Evolutionary conservation across 2,113 vertebrate species (phyloP).

Genomic region (Seriola rivoliana): DNA sequence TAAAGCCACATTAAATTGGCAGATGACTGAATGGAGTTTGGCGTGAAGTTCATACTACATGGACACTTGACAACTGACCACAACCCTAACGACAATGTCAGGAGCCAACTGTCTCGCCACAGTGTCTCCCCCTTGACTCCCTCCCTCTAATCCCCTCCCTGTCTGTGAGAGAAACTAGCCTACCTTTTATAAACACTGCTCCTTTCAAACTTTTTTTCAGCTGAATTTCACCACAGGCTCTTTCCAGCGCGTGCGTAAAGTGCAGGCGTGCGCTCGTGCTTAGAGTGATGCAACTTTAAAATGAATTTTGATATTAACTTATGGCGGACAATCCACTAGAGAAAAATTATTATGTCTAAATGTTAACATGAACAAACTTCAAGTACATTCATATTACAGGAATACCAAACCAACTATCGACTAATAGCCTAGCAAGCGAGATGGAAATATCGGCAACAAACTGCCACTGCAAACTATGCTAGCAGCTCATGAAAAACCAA

Average conservation of each 20-base stretch:
- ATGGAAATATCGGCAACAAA: too few relatives aligned
- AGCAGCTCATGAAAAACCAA: too few relatives aligned
- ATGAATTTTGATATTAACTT: too few relatives aligned
- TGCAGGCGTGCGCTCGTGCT: not conserved
- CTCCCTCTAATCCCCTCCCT: not conserved
- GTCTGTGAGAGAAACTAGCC: not conserved
- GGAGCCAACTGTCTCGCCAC: conserved; percentile 51
- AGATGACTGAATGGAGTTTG: conserved; percentile 46
- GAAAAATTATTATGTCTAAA: too few relatives aligned
- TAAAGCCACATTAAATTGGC: conserved; percentile 6
- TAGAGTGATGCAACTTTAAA: too few relatives aligned
- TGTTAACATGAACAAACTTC: too few relatives aligned
- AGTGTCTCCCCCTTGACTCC: not conserved
- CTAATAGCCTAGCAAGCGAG: too few relatives aligned
- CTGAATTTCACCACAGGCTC: not conserved
- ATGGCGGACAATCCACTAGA: too few relatives aligned
- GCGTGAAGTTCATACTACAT: conserved; percentile 10
- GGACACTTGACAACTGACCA: conserved; percentile 47
- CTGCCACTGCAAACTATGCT: too few relatives aligned
- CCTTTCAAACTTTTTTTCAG: not conserved
- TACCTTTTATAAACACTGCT: conserved; percentile 6
- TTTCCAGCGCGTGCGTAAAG: not conserved
- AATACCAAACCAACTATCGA: too few relatives aligned
- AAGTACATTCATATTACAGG: too few relatives aligned
- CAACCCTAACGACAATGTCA: conserved; percentile 50